Evolutionary conservation across 2,888 invertebrate genomes (phyloP).

Genomic region (Chymomyza fuscimana): DNA sequence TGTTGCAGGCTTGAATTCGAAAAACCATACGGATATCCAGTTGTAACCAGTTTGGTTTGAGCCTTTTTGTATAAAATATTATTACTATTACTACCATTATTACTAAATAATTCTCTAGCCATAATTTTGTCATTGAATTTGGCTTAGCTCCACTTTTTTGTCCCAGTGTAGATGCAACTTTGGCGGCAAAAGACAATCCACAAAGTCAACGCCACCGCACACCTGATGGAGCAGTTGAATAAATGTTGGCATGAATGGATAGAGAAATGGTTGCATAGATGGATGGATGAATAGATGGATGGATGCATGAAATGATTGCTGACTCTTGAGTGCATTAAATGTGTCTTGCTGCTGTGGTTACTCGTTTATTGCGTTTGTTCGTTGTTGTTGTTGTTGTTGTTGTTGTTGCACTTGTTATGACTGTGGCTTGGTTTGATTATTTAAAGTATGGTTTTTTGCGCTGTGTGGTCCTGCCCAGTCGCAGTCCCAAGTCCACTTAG

Average conservation of each 20-base stretch:
- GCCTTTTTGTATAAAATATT: too few species aligned
- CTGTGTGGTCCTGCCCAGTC: slow-evolving; percentile 56
- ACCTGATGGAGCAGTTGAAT: slow-evolving; percentile 58
- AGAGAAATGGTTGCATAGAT: background rate
- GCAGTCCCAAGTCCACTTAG: slow-evolving; percentile 35
- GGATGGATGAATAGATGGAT: slow-evolving; percentile 4
- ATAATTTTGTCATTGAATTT: too few species aligned
- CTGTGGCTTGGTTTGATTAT: slow-evolving; percentile 51
- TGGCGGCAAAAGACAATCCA: slow-evolving; percentile 27
- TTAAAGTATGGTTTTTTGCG: slow-evolving; percentile 60
- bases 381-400: slow-evolving; percentile 36
- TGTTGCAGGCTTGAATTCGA: too few species aligned
- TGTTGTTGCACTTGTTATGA: slow-evolving; percentile 28
- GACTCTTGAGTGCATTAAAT: slow-evolving; percentile 50
- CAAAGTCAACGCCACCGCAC: slow-evolving; percentile 71
- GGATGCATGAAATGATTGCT: slow-evolving; percentile 12
- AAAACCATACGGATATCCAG: too few species aligned
- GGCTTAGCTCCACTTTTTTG: background rate
- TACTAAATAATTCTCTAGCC: too few species aligned
- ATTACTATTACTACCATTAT: too few species aligned
- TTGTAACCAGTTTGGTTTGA: too few species aligned
- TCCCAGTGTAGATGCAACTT: background rate
- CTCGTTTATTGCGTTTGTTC: slow-evolving; percentile 22
- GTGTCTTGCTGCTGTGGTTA: slow-evolving; percentile 18
- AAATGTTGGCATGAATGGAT: background rate